Conservation (phyloP, 2,797 vertebrate species). For the Mycteria americana region DNA sequence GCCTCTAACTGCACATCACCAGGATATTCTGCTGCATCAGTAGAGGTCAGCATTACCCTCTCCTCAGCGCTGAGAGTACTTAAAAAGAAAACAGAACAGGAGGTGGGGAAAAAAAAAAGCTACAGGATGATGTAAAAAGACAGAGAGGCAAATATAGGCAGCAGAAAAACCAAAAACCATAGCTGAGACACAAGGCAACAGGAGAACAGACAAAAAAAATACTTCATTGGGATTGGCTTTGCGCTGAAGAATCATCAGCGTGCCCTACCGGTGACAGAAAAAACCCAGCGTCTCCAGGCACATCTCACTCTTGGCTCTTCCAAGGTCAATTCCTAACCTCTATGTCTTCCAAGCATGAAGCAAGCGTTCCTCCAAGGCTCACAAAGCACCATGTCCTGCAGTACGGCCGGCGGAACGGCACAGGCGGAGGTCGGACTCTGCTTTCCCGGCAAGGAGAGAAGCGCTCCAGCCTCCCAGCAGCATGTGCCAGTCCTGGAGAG, state of each 20-base stretch:
- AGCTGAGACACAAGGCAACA: neutral
- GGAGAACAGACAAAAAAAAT: neutral
- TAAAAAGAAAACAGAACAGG: neutral
- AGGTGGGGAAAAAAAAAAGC: neutral
- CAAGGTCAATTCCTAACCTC: neutral
- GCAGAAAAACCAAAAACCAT: neutral
- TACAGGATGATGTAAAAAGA: neutral
- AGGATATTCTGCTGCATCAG: neutral
- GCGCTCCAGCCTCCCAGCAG: rapidly evolving
- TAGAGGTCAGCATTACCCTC: neutral
- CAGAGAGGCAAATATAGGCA: neutral
- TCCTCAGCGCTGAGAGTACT: neutral
- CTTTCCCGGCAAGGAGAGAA: rapidly evolving
- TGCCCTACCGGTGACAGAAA: neutral
- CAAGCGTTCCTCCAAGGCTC: neutral
- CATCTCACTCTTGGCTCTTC: neutral
- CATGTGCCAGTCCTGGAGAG: rapidly evolving
- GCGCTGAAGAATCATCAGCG: rapidly evolving
- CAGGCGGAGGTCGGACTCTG: neutral
- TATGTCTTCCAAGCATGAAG: neutral
- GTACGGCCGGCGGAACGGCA: rapidly evolving
- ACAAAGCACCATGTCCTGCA: rapidly evolving
- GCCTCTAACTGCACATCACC: neutral
- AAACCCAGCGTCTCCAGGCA: neutral
- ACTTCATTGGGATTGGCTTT: neutral